Percentiles rank a stretch among this genome's conserved stretches.
These are phyloP conservation scores for Podocnemis expansa DNA, from an alignment of 2,113 vertebrate species.

Conservation along the genomic window DNA sequence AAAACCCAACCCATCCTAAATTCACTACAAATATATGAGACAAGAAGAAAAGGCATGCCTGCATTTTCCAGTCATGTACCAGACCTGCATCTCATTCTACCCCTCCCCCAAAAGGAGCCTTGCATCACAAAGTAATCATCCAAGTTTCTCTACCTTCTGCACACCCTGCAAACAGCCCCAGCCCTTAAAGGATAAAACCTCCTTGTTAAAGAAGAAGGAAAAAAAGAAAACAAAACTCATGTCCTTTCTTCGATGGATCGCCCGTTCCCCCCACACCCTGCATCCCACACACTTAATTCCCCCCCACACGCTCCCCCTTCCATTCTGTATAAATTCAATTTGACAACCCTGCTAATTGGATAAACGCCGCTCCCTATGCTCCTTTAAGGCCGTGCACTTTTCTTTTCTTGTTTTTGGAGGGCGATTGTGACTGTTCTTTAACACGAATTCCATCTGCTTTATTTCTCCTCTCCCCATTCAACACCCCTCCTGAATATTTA, in stretches of 20 bases:
- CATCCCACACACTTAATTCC: constrained; percentile 73
- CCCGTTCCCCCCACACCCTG: constrained; percentile 16
- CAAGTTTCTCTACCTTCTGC: constrained; percentile 10
- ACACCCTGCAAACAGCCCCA: constrained; percentile 49
- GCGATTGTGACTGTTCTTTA: constrained; percentile 81
- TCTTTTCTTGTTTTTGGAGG: constrained; percentile 85
- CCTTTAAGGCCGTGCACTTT: constrained; percentile 86
- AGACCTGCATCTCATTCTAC: not conserved
- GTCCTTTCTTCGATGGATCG: constrained; percentile 68
- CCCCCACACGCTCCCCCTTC: constrained; percentile 64
- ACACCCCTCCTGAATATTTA: constrained; percentile 90
- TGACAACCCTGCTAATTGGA: constrained; percentile 99
- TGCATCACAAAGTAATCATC: not conserved
- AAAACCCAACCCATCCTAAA: not conserved
- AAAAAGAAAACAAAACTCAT: constrained; percentile 40
- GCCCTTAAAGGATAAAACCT: constrained; percentile 54
- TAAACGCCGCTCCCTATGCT: constrained; percentile 84
- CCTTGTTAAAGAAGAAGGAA: constrained; percentile 28
- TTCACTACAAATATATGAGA: not conserved
- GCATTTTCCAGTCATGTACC: not conserved
- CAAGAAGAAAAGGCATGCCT: not conserved
- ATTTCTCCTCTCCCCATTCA: constrained; percentile 82
- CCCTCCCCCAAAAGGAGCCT: not conserved
- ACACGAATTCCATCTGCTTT: constrained; percentile 89
- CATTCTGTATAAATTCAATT: constrained; percentile 94